Percentiles rank a stretch among this genome's conserved stretches.
Conservation (phyloP, 2,888 invertebrate species). For the Pandemis corylana region DNA sequence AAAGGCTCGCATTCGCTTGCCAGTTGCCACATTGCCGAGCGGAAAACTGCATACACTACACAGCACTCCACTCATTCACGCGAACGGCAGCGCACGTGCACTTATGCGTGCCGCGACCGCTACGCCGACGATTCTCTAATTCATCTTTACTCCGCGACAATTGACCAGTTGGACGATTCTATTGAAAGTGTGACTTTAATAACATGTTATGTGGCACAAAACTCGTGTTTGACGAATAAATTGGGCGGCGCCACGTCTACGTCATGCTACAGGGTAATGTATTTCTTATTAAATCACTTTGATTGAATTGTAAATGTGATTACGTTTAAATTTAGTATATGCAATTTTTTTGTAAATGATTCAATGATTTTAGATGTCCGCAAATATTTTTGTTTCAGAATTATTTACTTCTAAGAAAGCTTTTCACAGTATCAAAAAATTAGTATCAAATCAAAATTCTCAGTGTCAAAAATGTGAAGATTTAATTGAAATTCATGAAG, state of each 20-base stretch:
- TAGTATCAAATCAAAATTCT: no score
- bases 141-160: slow-evolving; percentile 46
- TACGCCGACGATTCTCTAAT: slow-evolving; percentile 43
- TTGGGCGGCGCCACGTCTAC: slow-evolving; percentile 69
- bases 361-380: slow-evolving; percentile 8
- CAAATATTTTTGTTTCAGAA: slow-evolving; percentile 2
- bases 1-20: slow-evolving; percentile 34
- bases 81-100: slow-evolving; percentile 41
- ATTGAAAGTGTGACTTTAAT: slow-evolving; percentile 65
- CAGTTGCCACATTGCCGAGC: slow-evolving; percentile 39
- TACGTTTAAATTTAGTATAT: background rate
- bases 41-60: slow-evolving; percentile 40
- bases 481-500: background rate
- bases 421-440: background rate
- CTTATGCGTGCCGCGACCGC: slow-evolving; percentile 39
- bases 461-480: background rate
- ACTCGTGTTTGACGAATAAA: slow-evolving; percentile 73
- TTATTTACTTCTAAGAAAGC: background rate
- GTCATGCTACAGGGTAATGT: slow-evolving; percentile 77
- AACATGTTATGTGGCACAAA: slow-evolving; percentile 73
- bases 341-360: background rate
- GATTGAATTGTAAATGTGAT: background rate
- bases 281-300: slow-evolving; percentile 44
- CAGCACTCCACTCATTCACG: slow-evolving; percentile 32
- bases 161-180: slow-evolving; percentile 50